Evolutionary conservation across 2,797 vertebrate genomes (phyloP).

Genomic region (Eulemur coronatus): DNA sequence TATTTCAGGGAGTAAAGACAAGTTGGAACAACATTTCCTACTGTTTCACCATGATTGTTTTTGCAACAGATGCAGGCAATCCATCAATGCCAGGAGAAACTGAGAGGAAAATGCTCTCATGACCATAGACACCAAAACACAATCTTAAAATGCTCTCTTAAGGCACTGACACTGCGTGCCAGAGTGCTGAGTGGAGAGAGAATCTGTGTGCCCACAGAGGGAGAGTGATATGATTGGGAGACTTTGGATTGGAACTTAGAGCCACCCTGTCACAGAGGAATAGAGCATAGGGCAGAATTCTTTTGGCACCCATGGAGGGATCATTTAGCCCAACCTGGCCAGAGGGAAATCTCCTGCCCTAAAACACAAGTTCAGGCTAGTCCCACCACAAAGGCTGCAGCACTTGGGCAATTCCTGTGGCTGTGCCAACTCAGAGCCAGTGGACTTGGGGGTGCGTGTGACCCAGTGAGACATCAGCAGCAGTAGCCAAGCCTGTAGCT

Average conservation of each 20-base stretch:
- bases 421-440: not conserved
- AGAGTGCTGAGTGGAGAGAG: not conserved
- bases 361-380: not conserved
- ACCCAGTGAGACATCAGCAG: not conserved
- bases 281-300: not conserved
- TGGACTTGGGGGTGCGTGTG: not conserved
- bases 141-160: not conserved
- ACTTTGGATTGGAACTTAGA: not conserved
- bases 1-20: slow-evolving; percentile 57
- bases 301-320: not conserved
- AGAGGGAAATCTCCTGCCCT: not conserved
- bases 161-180: not conserved
- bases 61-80: slow-evolving; percentile 39
- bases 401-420: no score
- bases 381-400: not conserved
- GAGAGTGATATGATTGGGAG: not conserved
- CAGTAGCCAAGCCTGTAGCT: not conserved
- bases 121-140: not conserved
- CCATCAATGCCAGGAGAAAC: slow-evolving; percentile 42
- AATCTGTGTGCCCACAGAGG: not conserved
- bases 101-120: not conserved
- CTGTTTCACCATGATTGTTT: slow-evolving; percentile 63
- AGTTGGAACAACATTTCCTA: slow-evolving; percentile 63
- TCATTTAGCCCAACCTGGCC: not conserved
- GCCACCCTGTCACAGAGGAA: not conserved